Base-by-base conservation (phyloP, 2,113 vertebrate genomes). In the Macaca mulatta region DNA sequence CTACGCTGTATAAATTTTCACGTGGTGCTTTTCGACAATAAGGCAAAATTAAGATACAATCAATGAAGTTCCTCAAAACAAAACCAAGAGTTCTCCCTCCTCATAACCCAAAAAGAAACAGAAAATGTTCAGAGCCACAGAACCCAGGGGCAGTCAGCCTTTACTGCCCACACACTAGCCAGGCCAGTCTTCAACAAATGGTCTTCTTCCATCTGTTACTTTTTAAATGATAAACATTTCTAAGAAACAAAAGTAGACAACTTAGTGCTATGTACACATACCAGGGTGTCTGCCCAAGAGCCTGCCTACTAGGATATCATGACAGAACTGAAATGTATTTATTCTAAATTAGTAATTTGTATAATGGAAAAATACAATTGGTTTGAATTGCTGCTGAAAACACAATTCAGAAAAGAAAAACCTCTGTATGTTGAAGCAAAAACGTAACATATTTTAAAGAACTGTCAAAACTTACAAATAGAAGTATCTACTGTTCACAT, bases 21-120 rank as follows among this genome's bases (percentile, higher is more conserved):
- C 8, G 67, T 2, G 64, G 78, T 94, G 25, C 27, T 45, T 89
- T 81, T 75, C 96, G 2, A 81, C 87, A 43, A 48, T 17, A 93
- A 95, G 84, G 61, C 70, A 98, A 93, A 96, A 95, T 98, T 97
- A 90, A 94, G 52, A 90, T 97, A 92, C 32, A 97, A 97, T 50
- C 57, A 89, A 97, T 59, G 79, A 93, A 32, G 32, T 70, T 77
- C 67, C 74, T 57, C 86, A 88, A 90, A 97, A 96, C 25, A 95
- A 91, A 90, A 96, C 79, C 10, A 94, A 94, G 25, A 75, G 40
- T 11, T 25, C 16, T 43, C 48, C 5, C 67, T 87, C 43, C 23
- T 90, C 32, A 90, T 57, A 95, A 52, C 23, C 11, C 59, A 85
- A 72, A 95, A 96, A 93, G 70, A 84, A 88, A 95, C 48, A 75